phyloP scores from a whole-genome alignment of 2,113 vertebrate genomes.

The Haemorhous mexicanus region DNA sequence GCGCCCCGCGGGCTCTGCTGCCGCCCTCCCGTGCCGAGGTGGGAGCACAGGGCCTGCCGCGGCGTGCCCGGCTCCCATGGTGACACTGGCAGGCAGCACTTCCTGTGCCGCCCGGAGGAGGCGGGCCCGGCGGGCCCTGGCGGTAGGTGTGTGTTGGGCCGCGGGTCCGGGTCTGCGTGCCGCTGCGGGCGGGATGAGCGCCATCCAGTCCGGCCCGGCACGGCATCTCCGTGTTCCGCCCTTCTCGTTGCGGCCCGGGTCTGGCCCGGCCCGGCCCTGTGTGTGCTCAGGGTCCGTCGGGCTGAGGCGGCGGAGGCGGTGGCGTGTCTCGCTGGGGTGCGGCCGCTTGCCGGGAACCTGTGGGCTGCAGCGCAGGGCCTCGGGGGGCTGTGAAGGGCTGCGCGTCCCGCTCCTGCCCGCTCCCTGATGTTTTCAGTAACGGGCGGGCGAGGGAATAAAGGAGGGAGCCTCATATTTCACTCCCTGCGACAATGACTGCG shows the following conservation, averaged over 20 bases:
- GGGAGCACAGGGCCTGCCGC: fast-evolving
- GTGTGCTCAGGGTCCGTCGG: no score
- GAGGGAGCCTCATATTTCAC: background rate
- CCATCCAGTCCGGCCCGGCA: fast-evolving
- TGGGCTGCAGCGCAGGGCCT: background rate
- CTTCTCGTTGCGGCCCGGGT: fast-evolving
- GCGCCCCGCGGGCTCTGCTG: background rate
- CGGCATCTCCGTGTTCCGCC: fast-evolving
- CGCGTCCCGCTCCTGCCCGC: fast-evolving
- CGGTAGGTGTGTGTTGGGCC: background rate
- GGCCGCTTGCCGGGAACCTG: fast-evolving
- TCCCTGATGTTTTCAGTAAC: fast-evolving
- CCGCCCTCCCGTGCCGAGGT: fast-evolving
- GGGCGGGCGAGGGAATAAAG: background rate
- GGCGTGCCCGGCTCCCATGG: background rate
- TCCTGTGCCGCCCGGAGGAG: background rate
- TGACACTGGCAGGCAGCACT: background rate
- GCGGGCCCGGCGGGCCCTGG: background rate
- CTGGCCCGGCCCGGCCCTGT: fast-evolving
- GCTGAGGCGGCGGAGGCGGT: background rate
- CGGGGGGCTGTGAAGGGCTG: background rate
- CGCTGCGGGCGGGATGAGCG: fast-evolving
- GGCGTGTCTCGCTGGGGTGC: no score
- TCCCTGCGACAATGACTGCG: fast-evolving
- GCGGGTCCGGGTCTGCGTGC: fast-evolving